Conservation (phyloP, 2,888 invertebrate genomes). For the Hemistola chrysoprasaria region DNA sequence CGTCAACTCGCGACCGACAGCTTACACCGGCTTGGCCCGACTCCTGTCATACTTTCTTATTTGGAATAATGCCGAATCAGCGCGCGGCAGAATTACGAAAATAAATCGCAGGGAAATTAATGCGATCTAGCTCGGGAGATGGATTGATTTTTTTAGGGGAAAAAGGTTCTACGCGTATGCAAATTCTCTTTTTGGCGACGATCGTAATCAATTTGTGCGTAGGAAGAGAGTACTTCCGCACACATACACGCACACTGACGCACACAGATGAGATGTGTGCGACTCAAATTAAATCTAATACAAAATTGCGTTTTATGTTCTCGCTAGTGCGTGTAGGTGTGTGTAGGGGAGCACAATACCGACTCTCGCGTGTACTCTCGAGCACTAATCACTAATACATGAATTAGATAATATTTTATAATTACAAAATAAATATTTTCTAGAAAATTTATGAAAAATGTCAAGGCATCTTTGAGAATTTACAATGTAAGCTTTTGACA, state of each 20-base stretch:
- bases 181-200: constrained; percentile 76
- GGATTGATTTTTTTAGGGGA: constrained; percentile 47
- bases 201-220: constrained; percentile 81
- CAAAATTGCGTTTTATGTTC: constrained; percentile 82
- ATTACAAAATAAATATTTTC: constrained; percentile 12
- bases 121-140: constrained; percentile 40
- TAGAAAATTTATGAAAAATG: too few relatives aligned
- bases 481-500: too few relatives aligned
- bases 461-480: too few relatives aligned
- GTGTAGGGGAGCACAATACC: constrained; percentile 73
- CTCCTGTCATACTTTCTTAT: constrained; percentile 16
- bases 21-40: constrained; percentile 8
- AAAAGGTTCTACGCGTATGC: constrained; percentile 63
- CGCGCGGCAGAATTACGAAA: constrained; percentile 32
- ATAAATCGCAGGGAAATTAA: constrained; percentile 49
- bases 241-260: constrained; percentile 45
- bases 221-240: constrained; percentile 64
- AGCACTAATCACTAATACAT: constrained; percentile 40
- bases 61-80: constrained; percentile 20
- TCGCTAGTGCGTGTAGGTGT: constrained; percentile 72
- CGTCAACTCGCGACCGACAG: constrained; percentile 8
- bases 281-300: constrained; percentile 81
- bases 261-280: constrained; percentile 44
- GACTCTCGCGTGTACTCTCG: constrained; percentile 69
- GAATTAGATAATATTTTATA: constrained; percentile 43